Conservation (phyloP, 2,113 vertebrate genomes). For the Poeciliopsis prolifica region DNA sequence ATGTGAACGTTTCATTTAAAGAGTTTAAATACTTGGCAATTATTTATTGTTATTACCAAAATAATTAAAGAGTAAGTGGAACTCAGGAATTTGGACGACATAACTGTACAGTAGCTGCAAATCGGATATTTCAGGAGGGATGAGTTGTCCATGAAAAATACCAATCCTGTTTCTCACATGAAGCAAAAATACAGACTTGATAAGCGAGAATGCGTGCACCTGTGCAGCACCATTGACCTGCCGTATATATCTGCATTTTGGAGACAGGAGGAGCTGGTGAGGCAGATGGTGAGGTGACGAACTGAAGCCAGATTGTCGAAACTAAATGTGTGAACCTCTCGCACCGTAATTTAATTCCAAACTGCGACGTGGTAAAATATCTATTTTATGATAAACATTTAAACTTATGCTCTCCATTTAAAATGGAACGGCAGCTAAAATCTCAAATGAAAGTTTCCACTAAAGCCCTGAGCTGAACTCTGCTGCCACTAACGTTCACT, state of each 20-base stretch:
- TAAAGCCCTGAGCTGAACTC: not conserved
- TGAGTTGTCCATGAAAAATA: not conserved
- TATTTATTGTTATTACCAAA: not conserved
- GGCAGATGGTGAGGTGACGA: conserved; percentile 12
- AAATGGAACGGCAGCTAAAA: not conserved
- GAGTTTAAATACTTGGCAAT: not conserved
- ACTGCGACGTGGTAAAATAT: not conserved
- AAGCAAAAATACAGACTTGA: not conserved
- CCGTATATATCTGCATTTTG: not conserved
- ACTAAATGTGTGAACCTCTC: conserved; percentile 1
- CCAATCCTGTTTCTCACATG: not conserved
- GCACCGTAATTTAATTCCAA: not conserved
- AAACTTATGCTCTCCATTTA: not conserved
- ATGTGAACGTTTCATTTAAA: not conserved
- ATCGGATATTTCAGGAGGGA: not conserved
- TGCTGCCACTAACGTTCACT: not conserved
- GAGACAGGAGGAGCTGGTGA: not conserved
- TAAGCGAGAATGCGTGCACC: not conserved
- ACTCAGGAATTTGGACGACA: not conserved
- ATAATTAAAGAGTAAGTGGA: not conserved
- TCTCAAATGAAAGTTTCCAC: not conserved
- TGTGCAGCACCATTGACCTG: not conserved
- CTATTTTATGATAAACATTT: not conserved
- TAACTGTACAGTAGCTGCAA: not conserved
- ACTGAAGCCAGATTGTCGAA: conserved; percentile 10